phyloP scores from a whole-genome alignment of 2,888 invertebrate genomes.

The Pristionchus japonicus region DNA sequence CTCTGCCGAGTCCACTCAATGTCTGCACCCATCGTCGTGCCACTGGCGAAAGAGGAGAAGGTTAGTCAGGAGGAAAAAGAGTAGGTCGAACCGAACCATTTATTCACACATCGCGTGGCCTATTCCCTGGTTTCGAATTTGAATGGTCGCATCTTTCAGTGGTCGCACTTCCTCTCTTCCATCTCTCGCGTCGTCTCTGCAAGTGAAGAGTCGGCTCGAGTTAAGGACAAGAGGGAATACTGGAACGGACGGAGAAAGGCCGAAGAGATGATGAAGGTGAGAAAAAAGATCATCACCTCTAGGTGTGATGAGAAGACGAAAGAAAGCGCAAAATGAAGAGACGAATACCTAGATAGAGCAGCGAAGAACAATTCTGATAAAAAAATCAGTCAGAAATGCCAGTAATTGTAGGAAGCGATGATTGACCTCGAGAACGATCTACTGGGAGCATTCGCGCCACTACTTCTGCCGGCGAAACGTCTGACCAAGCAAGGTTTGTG shows the following conservation, averaged over 20 bases:
- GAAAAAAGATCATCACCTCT: too few relatives aligned
- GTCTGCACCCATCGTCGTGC: too few relatives aligned
- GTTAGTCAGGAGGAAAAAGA: too few relatives aligned
- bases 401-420: slow-evolving; percentile 13
- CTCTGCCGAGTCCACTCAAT: too few relatives aligned
- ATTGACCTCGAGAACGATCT: slow-evolving; percentile 17
- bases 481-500: neutral
- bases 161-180: neutral
- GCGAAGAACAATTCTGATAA: too few relatives aligned
- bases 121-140: too few relatives aligned
- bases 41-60: too few relatives aligned
- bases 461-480: slow-evolving; percentile 1
- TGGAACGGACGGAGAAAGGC: slow-evolving; percentile 39
- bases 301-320: neutral
- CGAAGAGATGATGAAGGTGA: slow-evolving; percentile 44
- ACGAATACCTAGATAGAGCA: neutral
- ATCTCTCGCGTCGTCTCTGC: neutral
- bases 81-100: neutral
- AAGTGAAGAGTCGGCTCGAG: neutral
- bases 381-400: too few relatives aligned
- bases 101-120: too few relatives aligned
- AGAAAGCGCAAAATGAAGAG: neutral
- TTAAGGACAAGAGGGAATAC: slow-evolving; percentile 12
- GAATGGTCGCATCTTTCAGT: neutral
- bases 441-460: slow-evolving; percentile 40